Conservation (phyloP, 2,797 vertebrate genomes). For the Sebastes wilsoni region DNA sequence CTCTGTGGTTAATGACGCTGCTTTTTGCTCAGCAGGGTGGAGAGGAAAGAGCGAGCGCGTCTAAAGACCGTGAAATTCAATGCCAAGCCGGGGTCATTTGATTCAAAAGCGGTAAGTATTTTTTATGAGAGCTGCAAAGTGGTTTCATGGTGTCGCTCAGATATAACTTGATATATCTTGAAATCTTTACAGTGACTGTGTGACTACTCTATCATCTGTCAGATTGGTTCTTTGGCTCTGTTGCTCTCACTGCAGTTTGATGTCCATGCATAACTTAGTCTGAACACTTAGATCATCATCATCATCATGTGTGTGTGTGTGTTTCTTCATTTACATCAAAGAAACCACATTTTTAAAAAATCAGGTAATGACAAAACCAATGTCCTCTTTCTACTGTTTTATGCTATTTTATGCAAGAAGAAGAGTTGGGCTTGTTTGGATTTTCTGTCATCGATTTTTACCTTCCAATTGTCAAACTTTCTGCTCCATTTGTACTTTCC, state of each 20-base stretch:
- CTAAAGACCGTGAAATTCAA: constrained; percentile 99
- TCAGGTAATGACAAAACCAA: neutral
- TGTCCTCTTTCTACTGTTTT: neutral
- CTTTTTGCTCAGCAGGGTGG: constrained; percentile 85
- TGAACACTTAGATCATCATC: neutral
- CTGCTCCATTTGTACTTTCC: neutral
- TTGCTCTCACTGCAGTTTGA: neutral
- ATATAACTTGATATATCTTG: neutral
- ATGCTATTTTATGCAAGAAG: too few relatives aligned
- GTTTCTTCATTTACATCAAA: neutral
- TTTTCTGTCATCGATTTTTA: neutral
- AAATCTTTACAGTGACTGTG: neutral
- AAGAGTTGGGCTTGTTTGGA: neutral
- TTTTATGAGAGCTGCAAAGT: neutral
- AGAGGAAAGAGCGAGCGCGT: constrained; percentile 94
- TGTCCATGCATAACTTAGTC: neutral
- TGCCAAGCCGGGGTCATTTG: constrained; percentile 91
- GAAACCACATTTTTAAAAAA: neutral
- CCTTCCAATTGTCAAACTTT: neutral
- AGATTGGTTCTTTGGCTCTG: neutral
- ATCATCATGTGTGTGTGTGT: neutral
- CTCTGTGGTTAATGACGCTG: neutral
- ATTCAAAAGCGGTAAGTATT: constrained; percentile 94
- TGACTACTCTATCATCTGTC: neutral
- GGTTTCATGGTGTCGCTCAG: neutral